Conservation (phyloP, 1,140 invertebrate species). For the Drosophila gunungcola region DNA sequence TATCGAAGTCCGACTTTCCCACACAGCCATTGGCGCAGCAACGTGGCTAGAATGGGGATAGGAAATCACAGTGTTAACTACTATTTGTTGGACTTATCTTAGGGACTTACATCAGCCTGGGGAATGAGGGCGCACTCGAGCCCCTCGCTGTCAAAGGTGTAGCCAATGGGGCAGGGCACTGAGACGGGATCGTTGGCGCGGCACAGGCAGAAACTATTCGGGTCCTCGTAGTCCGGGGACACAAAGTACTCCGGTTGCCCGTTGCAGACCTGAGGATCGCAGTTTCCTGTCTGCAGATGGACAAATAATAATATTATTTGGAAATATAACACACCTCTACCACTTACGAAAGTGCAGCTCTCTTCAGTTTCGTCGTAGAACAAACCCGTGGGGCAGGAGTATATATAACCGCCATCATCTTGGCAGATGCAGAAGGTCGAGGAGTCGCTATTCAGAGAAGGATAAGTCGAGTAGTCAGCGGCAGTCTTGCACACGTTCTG, state of each 20-base stretch:
- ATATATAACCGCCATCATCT: conserved; percentile 37
- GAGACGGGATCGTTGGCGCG: conserved; percentile 38
- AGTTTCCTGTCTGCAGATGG: conserved; percentile 43
- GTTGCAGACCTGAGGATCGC: conserved; percentile 49
- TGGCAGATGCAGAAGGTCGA: conserved; percentile 54
- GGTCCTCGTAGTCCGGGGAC: conserved; percentile 36
- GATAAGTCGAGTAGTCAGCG: conserved; percentile 20
- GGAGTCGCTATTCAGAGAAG: conserved; percentile 34
- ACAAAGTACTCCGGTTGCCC: conserved; percentile 25
- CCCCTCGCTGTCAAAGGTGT: conserved; percentile 28
- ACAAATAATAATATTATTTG: too few species aligned
- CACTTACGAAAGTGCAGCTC: conserved; percentile 54
- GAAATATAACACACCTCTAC: too few species aligned
- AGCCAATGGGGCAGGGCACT: conserved; percentile 62
- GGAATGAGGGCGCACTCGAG: conserved; percentile 17
- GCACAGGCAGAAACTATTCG: conserved; percentile 63
- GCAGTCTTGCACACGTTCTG: conserved; percentile 47
- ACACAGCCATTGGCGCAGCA: conserved; percentile 47
- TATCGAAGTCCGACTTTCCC: conserved; percentile 30
- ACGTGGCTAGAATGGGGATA: conserved; percentile 38
- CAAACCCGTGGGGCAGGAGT: conserved; percentile 34
- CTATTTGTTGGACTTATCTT: not conserved
- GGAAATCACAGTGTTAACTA: too few species aligned
- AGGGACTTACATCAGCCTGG: conserved; percentile 50
- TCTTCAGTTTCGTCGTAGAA: conserved; percentile 1